Evolutionary conservation across 2,797 vertebrate genomes (phyloP).

Genomic region (Phoxinus dragarum): DNA sequence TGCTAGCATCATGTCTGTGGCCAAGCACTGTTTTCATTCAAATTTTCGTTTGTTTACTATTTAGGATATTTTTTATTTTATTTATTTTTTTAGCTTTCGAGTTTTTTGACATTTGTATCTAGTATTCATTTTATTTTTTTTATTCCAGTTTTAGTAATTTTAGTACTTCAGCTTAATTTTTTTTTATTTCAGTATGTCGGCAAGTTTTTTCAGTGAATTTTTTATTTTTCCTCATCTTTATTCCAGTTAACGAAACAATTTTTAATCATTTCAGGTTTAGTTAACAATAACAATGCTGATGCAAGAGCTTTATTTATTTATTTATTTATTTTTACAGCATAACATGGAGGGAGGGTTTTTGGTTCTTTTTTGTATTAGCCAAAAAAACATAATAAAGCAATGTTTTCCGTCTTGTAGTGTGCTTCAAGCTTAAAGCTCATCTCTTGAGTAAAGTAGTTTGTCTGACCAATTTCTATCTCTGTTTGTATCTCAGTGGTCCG

Average conservation of each 20-base stretch:
- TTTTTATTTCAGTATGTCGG: too few species aligned
- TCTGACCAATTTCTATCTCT: neutral
- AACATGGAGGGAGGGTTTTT: neutral
- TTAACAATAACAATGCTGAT: neutral
- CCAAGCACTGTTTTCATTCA: neutral
- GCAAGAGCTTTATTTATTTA: neutral
- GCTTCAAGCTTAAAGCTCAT: neutral
- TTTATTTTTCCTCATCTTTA: too few species aligned
- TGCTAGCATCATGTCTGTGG: neutral
- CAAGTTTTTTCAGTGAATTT: too few species aligned
- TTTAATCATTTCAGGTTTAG: too few species aligned
- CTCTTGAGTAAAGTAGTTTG: neutral
- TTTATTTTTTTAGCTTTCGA: neutral
- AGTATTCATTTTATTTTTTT: too few species aligned
- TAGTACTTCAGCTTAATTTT: too few species aligned
- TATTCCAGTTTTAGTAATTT: too few species aligned
- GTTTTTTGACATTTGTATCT: neutral
- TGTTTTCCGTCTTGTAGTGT: neutral
- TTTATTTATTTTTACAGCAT: too few species aligned
- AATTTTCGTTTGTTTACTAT: too few species aligned
- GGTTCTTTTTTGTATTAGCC: neutral
- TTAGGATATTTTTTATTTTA: neutral
- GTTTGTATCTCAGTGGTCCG: slow-evolving; percentile 73
- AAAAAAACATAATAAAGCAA: neutral
- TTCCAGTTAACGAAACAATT: too few species aligned